Evolutionary conservation across 2,797 vertebrate genomes (phyloP).

Genomic region (Notamacropus eugenii): DNA sequence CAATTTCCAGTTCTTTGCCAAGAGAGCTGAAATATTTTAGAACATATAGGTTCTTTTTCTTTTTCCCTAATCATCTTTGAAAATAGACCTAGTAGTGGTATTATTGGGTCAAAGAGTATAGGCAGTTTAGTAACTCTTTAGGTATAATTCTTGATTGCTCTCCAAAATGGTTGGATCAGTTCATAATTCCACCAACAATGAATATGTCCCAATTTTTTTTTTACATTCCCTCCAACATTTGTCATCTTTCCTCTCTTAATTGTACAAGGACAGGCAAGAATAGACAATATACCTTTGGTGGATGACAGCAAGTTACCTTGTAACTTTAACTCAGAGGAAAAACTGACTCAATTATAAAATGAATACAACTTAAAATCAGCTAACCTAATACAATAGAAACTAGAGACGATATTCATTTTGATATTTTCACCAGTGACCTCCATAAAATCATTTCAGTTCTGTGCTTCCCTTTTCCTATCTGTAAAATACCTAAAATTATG

Average conservation of each 20-base stretch:
- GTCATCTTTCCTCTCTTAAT: neutral
- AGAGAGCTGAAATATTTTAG: neutral
- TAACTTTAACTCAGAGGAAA: neutral
- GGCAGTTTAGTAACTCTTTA: neutral
- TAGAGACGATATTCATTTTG: neutral
- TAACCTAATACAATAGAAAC: neutral
- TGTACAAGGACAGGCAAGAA: neutral
- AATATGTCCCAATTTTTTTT: neutral
- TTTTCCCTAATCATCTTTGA: neutral
- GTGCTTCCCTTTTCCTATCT: neutral
- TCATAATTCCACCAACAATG: neutral
- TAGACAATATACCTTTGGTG: neutral
- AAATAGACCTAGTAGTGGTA: neutral
- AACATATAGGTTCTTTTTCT: neutral
- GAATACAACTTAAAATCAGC: neutral
- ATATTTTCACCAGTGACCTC: neutral
- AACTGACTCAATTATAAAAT: neutral
- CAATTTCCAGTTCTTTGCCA: neutral
- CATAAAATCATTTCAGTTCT: neutral
- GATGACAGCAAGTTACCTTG: neutral
- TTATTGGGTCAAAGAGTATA: neutral
- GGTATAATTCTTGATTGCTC: neutral
- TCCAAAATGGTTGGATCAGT: neutral
- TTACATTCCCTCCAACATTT: neutral
- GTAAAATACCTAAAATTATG: neutral